These are phyloP conservation scores for Megalops cyprinoides DNA, from an alignment of 2,797 vertebrate genomes.

Conservation along the genomic window DNA sequence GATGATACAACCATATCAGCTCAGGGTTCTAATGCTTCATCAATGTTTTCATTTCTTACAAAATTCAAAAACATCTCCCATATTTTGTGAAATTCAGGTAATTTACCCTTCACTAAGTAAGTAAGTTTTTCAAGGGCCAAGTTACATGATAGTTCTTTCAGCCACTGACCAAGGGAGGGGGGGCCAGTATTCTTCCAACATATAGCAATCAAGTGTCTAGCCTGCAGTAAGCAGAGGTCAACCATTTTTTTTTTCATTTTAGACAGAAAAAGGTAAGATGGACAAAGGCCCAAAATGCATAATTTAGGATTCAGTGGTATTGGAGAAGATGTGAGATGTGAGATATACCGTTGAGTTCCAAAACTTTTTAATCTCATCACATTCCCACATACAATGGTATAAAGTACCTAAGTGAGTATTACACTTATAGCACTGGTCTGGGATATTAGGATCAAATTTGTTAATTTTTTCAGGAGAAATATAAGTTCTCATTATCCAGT, in stretches of 20 bases:
- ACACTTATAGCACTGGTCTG: constrained; percentile 10
- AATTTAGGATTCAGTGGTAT: constrained; percentile 8
- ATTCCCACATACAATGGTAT: constrained; percentile 14
- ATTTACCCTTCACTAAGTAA: too few relatives aligned
- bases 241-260: too few relatives aligned
- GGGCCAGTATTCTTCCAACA: too few relatives aligned
- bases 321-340: constrained; percentile 18
- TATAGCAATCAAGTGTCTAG: too few relatives aligned
- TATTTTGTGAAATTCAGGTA: too few relatives aligned
- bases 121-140: constrained; percentile 27
- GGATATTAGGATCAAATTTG: constrained; percentile 24
- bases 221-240: too few relatives aligned
- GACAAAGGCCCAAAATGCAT: constrained; percentile 22
- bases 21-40: not conserved
- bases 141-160: constrained; percentile 22
- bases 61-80: constrained; percentile 23
- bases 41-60: constrained; percentile 14
- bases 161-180: too few relatives aligned
- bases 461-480: constrained; percentile 11
- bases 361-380: constrained; percentile 19
- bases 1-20: too few relatives aligned
- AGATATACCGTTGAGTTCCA: not conserved
- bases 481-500: constrained; percentile 19
- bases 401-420: not conserved
- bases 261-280: too few relatives aligned